Evolutionary conservation across 2,888 invertebrate species (phyloP).

Genomic region (Escarpia spicata): DNA sequence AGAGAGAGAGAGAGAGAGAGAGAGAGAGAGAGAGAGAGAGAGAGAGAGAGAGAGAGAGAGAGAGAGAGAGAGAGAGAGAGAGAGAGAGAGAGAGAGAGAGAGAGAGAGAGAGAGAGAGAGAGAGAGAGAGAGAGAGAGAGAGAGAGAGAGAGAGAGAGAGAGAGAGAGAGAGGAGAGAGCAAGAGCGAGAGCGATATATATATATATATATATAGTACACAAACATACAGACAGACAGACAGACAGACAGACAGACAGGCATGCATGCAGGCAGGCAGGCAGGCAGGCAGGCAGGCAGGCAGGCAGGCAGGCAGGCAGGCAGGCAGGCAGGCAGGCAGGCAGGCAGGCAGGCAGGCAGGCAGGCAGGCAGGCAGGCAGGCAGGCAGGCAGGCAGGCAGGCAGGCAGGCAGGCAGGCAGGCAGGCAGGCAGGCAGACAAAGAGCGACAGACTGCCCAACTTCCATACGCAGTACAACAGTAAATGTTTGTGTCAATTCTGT

Average conservation of each 20-base stretch:
- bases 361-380: no score
- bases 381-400: no score
- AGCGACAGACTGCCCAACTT: no score
- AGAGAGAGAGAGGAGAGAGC: conserved; percentile 28
- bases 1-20: conserved; percentile 31
- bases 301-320: neutral
- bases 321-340: neutral
- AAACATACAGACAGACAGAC: neutral
- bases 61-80: conserved; percentile 32
- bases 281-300: neutral
- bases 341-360: no score
- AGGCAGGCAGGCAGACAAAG: no score
- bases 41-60: conserved; percentile 31
- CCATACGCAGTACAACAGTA: no score
- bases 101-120: conserved; percentile 30
- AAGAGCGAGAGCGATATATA: no score
- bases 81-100: conserved; percentile 30
- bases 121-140: conserved; percentile 30
- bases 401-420: no score
- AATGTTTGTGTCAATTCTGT: no score
- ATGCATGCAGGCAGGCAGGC: neutral
- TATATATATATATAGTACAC: no score
- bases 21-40: conserved; percentile 32
- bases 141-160: conserved; percentile 30
- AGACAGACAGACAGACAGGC: neutral